A percentile compares a stretch with the other conserved stretches of the same genome.
Evolutionary conservation across 2,888 invertebrate genomes (phyloP).

Genomic region (Selenia dentaria): DNA sequence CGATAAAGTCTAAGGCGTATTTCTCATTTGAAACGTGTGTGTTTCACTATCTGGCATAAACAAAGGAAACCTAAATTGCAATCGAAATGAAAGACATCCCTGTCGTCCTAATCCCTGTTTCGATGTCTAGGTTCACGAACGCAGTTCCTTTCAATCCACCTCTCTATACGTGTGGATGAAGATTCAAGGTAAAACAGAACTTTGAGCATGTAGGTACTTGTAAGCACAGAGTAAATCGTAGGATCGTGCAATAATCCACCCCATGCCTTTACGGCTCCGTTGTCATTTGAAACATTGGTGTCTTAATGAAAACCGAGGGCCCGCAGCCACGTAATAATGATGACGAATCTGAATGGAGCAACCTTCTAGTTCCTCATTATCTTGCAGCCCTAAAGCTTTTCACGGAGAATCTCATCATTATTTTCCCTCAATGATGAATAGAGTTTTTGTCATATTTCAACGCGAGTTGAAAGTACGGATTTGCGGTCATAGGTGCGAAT

Average conservation of each 20-base stretch:
- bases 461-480: conserved; percentile 29
- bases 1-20: too few species aligned
- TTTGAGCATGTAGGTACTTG: too few species aligned
- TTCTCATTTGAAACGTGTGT: too few species aligned
- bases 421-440: conserved; percentile 54
- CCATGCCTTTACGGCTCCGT: conserved; percentile 44
- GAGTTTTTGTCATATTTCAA: conserved; percentile 41
- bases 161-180: conserved; percentile 2
- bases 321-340: conserved; percentile 74
- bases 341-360: conserved; percentile 75
- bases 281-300: conserved; percentile 69
- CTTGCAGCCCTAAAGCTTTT: conserved; percentile 44
- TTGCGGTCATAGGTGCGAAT: conserved; percentile 26
- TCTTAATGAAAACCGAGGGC: conserved; percentile 76
- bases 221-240: conserved; percentile 21
- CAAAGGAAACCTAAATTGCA: conserved; percentile 6
- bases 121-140: conserved; percentile 3
- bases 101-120: conserved; percentile 1
- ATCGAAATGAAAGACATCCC: conserved; percentile 24
- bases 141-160: conserved; percentile 1
- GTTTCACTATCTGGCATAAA: too few species aligned
- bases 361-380: conserved; percentile 69
- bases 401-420: conserved; percentile 52
- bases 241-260: conserved; percentile 46
- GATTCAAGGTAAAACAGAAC: conserved; percentile 9